These are phyloP conservation scores for Umimayanthus kanabou DNA, from an alignment of 92 coral and sea anemone genomes.

Conservation along the genomic window DNA sequence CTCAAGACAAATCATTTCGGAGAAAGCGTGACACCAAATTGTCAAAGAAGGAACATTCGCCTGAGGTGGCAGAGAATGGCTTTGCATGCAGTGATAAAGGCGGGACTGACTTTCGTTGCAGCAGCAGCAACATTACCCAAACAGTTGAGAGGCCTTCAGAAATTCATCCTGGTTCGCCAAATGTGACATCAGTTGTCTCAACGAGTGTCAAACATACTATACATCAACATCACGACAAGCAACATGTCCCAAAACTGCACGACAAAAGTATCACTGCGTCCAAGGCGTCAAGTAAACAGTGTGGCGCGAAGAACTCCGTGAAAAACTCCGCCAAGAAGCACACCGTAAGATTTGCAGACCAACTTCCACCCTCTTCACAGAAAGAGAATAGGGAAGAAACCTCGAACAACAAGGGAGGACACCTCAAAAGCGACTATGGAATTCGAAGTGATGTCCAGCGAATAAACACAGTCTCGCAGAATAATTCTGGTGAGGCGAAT, in stretches of 20 bases:
- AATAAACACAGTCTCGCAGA: neutral
- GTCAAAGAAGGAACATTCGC: neutral
- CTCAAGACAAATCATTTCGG: neutral
- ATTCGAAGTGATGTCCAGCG: neutral
- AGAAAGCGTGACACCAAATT: neutral
- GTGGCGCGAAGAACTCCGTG: neutral
- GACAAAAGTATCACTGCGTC: neutral
- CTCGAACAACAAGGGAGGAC: too few species aligned
- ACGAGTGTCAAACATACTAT: neutral
- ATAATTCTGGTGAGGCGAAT: neutral
- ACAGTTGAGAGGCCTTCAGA: neutral
- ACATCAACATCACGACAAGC: neutral
- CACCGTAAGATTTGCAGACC: constrained; percentile 23
- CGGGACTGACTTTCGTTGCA: too few species aligned
- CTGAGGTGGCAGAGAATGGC: neutral
- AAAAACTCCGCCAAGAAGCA: neutral
- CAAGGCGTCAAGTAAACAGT: neutral
- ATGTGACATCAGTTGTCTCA: neutral
- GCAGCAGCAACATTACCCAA: neutral
- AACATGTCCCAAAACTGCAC: neutral
- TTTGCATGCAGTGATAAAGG: neutral
- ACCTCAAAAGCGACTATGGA: neutral
- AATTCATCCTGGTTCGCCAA: neutral
- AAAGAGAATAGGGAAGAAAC: neutral
- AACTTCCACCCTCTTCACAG: neutral